Conservation (phyloP, 2,888 invertebrate species). For the Acleris emargana region DNA sequence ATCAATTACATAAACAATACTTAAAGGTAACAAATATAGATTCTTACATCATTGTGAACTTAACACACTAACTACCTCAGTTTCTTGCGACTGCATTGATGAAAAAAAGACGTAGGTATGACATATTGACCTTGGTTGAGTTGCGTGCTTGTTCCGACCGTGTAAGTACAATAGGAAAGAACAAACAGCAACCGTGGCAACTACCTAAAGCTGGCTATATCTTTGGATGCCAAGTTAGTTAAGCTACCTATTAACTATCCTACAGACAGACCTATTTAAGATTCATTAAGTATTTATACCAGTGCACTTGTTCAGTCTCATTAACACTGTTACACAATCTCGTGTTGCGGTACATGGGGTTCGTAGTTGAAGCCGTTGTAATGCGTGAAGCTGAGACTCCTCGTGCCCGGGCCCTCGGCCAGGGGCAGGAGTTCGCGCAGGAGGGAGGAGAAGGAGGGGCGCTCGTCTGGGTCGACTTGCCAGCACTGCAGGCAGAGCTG, state of each 20-base stretch:
- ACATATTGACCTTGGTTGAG: no score
- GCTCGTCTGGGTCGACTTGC: slow-evolving; percentile 91
- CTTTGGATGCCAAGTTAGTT: slow-evolving; percentile 31
- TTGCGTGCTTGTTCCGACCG: no score
- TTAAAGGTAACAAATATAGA: slow-evolving; percentile 26
- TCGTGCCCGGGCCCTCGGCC: slow-evolving; percentile 60
- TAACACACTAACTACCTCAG: background rate
- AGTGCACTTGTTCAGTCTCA: slow-evolving; percentile 1
- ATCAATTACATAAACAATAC: slow-evolving; percentile 15
- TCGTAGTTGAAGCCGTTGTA: slow-evolving; percentile 76
- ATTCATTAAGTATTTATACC: slow-evolving; percentile 7
- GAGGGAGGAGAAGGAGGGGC: slow-evolving; percentile 88
- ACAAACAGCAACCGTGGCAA: no score
- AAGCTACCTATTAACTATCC: slow-evolving; percentile 19
- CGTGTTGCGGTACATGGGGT: slow-evolving; percentile 73
- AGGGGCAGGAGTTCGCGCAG: slow-evolving; percentile 71
- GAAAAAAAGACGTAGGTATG: background rate
- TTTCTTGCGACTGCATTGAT: background rate
- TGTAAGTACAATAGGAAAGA: no score
- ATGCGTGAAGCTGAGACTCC: slow-evolving; percentile 73
- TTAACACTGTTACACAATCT: slow-evolving; percentile 51
- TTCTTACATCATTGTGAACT: slow-evolving; percentile 17
- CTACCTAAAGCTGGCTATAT: slow-evolving; percentile 2
- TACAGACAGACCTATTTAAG: slow-evolving; percentile 12
- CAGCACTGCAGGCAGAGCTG: slow-evolving; percentile 93